phyloP scores from a whole-genome alignment of 1,140 invertebrate species.

The Streblospio benedicti region DNA sequence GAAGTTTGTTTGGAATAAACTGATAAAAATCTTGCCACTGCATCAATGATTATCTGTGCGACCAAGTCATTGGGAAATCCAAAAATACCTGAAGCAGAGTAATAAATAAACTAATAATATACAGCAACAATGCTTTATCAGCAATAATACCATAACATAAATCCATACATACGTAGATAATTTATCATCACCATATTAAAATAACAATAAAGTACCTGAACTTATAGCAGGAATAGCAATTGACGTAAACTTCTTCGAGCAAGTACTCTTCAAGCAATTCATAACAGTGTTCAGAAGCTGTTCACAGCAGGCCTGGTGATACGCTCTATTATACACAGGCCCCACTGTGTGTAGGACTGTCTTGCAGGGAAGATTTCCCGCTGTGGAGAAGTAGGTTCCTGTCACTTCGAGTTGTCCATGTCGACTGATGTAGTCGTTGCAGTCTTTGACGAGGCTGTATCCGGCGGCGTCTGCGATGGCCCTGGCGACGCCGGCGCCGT shows the following conservation, averaged over 20 bases:
- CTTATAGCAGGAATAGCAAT: constrained; percentile 31
- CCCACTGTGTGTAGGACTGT: constrained; percentile 8
- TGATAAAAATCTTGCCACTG: too few species aligned
- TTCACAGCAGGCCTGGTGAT: not conserved
- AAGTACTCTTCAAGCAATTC: constrained; percentile 26
- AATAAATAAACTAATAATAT: too few species aligned
- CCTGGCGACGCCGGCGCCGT: not conserved
- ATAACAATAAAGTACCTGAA: constrained; percentile 30
- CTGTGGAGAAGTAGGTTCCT: not conserved
- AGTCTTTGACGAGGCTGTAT: not conserved
- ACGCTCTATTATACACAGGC: not conserved
- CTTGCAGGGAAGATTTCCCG: constrained; percentile 5
- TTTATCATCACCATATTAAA: too few species aligned
- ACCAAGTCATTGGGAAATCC: too few species aligned
- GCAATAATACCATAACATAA: too few species aligned
- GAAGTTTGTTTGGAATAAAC: too few species aligned
- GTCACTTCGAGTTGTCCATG: not conserved
- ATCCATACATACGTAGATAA: too few species aligned
- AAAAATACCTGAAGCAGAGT: too few species aligned
- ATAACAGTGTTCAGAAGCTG: constrained; percentile 23
- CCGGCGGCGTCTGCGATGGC: constrained; percentile 12
- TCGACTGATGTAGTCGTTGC: not conserved
- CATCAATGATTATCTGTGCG: too few species aligned
- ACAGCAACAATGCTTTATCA: too few species aligned
- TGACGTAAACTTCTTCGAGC: constrained; percentile 21